Conservation (phyloP, 2,113 vertebrate genomes). For the Labrus mixtus region DNA sequence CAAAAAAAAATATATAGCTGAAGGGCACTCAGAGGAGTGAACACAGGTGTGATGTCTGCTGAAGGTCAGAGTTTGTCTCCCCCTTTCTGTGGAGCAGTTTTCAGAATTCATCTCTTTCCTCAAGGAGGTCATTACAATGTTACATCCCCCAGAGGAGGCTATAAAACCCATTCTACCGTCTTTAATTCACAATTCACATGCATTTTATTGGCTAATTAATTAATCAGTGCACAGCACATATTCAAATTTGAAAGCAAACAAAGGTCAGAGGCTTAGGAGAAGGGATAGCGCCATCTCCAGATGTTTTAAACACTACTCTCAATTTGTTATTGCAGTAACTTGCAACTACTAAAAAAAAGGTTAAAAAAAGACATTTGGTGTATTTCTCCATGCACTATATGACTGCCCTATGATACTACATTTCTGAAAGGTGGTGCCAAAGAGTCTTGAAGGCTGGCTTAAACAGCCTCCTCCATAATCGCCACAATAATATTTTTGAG, state of each 20-base stretch:
- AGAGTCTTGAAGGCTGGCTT: too few species aligned
- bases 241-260: slow-evolving; percentile 25
- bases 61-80: slow-evolving; percentile 55
- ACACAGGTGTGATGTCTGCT: slow-evolving; percentile 25
- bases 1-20: slow-evolving; percentile 28
- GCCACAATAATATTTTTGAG: too few species aligned
- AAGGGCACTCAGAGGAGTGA: slow-evolving; percentile 39
- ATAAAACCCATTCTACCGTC: slow-evolving; percentile 52
- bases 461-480: too few species aligned
- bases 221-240: slow-evolving; percentile 37
- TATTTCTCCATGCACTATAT: too few species aligned
- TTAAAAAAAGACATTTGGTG: too few species aligned
- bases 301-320: neutral
- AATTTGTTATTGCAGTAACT: too few species aligned
- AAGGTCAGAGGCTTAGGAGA: slow-evolving; percentile 37
- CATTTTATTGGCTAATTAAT: slow-evolving; percentile 60
- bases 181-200: slow-evolving; percentile 60
- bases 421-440: too few species aligned
- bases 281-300: slow-evolving; percentile 39
- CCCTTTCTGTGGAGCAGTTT: neutral
- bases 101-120: slow-evolving; percentile 25
- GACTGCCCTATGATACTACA: too few species aligned
- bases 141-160: slow-evolving; percentile 40
- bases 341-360: too few species aligned
- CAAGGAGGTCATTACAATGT: slow-evolving; percentile 54